phyloP scores from a whole-genome alignment of 2,797 vertebrate genomes.

The Anableps anableps region DNA sequence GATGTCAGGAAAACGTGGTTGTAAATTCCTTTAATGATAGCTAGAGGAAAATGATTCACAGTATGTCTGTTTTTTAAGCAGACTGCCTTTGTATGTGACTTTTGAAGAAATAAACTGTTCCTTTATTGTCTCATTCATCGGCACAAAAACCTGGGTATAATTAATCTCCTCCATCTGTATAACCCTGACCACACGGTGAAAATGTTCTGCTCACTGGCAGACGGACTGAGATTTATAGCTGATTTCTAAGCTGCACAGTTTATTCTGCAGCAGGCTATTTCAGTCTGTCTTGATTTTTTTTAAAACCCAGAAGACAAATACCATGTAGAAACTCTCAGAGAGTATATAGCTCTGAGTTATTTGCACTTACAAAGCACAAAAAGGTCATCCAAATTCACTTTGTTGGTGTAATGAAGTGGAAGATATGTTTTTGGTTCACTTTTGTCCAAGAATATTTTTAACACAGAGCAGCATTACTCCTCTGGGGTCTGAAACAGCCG shows the following conservation, averaged over 20 bases:
- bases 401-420: background rate
- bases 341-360: background rate
- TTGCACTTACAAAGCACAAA: background rate
- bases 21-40: background rate
- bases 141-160: constrained; percentile 2
- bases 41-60: constrained; percentile 3
- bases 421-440: background rate
- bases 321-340: background rate
- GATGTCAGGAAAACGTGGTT: background rate
- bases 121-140: constrained; percentile 7
- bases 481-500: background rate
- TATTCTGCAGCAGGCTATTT: background rate
- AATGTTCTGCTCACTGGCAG: constrained; percentile 5
- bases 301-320: background rate
- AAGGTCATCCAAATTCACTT: background rate
- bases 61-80: background rate
- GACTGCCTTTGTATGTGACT: background rate
- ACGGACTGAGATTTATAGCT: background rate
- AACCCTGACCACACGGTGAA: background rate
- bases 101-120: constrained; percentile 14
- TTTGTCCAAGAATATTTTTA: background rate
- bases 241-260: background rate
- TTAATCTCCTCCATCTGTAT: constrained; percentile 24
- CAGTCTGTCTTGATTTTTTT: background rate
- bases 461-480: background rate